Evolutionary conservation across 1,140 invertebrate genomes (phyloP).

Genomic region (Himalopsyche phryganea): DNA sequence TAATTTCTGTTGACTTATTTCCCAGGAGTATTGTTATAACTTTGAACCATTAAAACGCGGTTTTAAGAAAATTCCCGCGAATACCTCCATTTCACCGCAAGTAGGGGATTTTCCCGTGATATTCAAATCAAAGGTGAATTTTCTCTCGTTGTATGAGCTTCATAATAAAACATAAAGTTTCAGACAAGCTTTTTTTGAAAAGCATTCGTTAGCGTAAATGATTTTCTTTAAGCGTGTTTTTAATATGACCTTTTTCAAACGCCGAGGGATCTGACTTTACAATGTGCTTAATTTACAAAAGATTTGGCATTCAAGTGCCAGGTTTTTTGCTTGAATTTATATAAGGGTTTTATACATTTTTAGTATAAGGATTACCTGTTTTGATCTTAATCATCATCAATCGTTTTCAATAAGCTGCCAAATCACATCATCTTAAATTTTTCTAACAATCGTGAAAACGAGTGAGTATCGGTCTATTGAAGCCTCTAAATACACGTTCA

Average conservation of each 20-base stretch:
- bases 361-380: too few species aligned
- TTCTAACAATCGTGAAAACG: too few species aligned
- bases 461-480: too few species aligned
- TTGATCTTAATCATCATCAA: too few species aligned
- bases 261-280: conserved; percentile 1
- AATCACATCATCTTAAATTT: too few species aligned
- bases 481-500: too few species aligned
- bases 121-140: neutral
- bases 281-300: conserved; percentile 28
- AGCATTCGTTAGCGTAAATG: conserved; percentile 22
- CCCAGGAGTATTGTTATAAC: conserved; percentile 22
- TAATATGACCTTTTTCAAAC: neutral
- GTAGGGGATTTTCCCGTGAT: neutral
- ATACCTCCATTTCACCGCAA: conserved; percentile 1
- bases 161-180: neutral
- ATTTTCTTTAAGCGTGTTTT: neutral
- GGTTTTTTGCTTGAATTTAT: too few species aligned
- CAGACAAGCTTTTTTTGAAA: conserved; percentile 4
- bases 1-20: conserved; percentile 26
- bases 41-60: conserved; percentile 22
- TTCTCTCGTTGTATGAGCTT: conserved; percentile 1
- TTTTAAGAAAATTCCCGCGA: conserved; percentile 19
- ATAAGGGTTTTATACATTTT: too few species aligned
- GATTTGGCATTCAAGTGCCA: neutral
- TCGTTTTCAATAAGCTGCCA: too few species aligned